Conservation (phyloP, 2,888 invertebrate species). For the Mamestra brassicae region DNA sequence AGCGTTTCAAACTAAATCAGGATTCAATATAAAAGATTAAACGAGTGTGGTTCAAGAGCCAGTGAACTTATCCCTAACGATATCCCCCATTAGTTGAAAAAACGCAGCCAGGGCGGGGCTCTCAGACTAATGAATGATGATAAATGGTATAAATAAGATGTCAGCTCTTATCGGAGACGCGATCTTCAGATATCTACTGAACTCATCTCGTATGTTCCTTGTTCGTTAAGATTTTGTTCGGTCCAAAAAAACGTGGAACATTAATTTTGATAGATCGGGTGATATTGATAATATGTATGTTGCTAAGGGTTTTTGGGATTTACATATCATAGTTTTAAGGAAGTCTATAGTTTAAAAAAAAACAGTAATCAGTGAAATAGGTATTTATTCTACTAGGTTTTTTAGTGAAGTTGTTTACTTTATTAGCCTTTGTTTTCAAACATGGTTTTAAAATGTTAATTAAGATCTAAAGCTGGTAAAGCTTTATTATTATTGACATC, state of each 20-base stretch:
- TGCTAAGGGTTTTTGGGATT: neutral
- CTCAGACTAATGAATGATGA: constrained; percentile 71
- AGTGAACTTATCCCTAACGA: constrained; percentile 48
- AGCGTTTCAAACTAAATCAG: constrained; percentile 9
- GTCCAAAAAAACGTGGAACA: constrained; percentile 1
- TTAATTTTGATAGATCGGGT: constrained; percentile 17
- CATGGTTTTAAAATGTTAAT: no score
- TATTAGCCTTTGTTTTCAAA: no score
- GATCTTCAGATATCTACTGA: constrained; percentile 67
- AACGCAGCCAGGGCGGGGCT: constrained; percentile 58
- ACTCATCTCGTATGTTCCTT: constrained; percentile 57
- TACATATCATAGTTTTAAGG: no score
- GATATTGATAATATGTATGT: constrained; percentile 2
- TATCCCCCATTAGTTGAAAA: constrained; percentile 60
- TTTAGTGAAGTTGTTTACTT: no score
- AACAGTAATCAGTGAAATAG: no score
- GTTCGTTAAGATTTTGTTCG: constrained; percentile 38
- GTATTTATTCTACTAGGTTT: no score
- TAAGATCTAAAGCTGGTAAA: no score
- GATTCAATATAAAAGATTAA: constrained; percentile 33
- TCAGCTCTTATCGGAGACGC: constrained; percentile 67
- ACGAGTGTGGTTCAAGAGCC: constrained; percentile 35
- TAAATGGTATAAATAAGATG: constrained; percentile 72
- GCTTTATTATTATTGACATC: no score
- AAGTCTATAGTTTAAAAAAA: no score